Base-by-base conservation (phyloP, 2,797 vertebrate genomes). In the Danio kyathit region DNA sequence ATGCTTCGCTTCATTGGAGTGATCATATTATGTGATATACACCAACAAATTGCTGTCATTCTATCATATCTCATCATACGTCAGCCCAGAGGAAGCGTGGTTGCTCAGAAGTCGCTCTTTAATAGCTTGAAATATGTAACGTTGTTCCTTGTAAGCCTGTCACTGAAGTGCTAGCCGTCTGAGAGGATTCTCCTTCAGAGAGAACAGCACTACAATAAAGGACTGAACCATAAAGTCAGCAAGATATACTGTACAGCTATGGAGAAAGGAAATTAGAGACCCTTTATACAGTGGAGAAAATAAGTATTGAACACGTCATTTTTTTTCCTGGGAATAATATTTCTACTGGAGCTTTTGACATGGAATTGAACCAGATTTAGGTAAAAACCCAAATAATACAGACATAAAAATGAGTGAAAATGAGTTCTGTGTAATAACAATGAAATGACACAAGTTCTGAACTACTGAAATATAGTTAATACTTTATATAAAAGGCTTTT, bases 21-120 rank as follows among this genome's bases (percentile, higher is more conserved):
- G 38, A 54, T 65, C n/a, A 64, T 76, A 11, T 76, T 52, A 51
- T 63, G 74, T 54, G 38, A 75, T 40, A 21, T 66, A 43, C 1
- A 0, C 40, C n/a, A 76, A 76, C 48, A 29, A 56, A 44, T 29
- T 65, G 16, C 44, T 76, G 14, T 76, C 16, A 44, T 65, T 40
- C 65, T 56, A 49, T 76, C 74, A 5, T 54, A 44, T 44, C 61
- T 41, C 60, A 54, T 43, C 65, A 54, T 44, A 8, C 56, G 61
- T 64, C 59, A 63, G 19, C n/a, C 29, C 7, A 41, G n/a, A 51
- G n/a, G 29, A 70, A 63, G 51, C 29, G 11, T 40, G 59, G 29
- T 76, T 76, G 7, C 60, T 52, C 51, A 10, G 7, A 44, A 17
- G 48, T 65, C n/a, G 14, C 29, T 41, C 10, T 52, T 70, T 40